phyloP scores from a whole-genome alignment of 2,888 invertebrate genomes.

The Hedya salicella region DNA sequence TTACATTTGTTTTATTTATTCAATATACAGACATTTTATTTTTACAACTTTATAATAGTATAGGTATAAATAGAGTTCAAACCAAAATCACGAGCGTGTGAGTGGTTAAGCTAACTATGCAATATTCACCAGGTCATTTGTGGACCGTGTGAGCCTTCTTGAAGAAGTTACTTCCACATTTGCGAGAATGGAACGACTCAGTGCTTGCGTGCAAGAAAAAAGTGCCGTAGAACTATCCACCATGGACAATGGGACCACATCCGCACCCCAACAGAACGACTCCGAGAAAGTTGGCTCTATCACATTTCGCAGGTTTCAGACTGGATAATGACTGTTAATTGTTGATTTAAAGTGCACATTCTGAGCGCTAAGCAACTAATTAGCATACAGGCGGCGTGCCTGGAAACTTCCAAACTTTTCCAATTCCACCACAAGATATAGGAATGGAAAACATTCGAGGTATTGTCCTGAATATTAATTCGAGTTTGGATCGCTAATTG shows the following conservation, averaged over 20 bases:
- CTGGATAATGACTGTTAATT: conserved; percentile 67
- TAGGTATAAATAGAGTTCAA: too few relatives aligned
- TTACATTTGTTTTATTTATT: too few relatives aligned
- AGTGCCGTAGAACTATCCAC: background rate
- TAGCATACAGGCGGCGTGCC: conserved; percentile 65
- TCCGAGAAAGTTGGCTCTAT: conserved; percentile 66
- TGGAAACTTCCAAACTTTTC: conserved; percentile 72
- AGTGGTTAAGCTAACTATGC: too few relatives aligned
- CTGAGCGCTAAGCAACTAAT: conserved; percentile 70
- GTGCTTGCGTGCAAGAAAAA: too few relatives aligned
- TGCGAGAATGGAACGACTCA: too few relatives aligned
- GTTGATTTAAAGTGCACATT: conserved; percentile 64
- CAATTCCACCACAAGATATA: conserved; percentile 61
- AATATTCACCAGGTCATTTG: too few relatives aligned
- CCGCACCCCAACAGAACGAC: conserved; percentile 57
- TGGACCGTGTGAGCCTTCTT: too few relatives aligned
- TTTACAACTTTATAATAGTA: too few relatives aligned
- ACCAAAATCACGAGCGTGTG: too few relatives aligned
- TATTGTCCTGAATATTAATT: conserved; percentile 40
- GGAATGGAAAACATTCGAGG: conserved; percentile 26
- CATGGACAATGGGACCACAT: conserved; percentile 52
- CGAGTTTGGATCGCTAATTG: conserved; percentile 26
- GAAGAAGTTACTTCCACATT: too few relatives aligned
- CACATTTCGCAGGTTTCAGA: conserved; percentile 65
- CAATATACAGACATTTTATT: too few relatives aligned